These are phyloP conservation scores for Platorchestia sp. DNA, from an alignment of 1,140 invertebrate genomes.

Conservation along the genomic window DNA sequence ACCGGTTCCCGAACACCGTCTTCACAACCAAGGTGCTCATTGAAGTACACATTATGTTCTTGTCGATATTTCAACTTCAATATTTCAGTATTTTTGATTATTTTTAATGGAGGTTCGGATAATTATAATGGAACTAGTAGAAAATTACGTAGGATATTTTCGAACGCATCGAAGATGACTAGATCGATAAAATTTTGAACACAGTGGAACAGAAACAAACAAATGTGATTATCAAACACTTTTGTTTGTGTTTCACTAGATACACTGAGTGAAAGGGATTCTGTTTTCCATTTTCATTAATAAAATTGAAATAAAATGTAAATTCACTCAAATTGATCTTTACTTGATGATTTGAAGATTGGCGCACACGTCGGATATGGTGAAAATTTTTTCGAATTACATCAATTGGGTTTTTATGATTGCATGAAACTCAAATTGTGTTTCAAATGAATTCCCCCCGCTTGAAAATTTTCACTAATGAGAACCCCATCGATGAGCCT, in stretches of 20 bases:
- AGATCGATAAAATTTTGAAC: background rate
- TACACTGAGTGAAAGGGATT: too few relatives aligned
- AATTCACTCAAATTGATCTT: too few relatives aligned
- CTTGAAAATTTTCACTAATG: background rate
- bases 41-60: background rate
- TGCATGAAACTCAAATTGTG: too few relatives aligned
- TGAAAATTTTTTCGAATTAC: too few relatives aligned
- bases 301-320: too few relatives aligned
- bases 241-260: too few relatives aligned
- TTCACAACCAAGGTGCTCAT: slow-evolving; percentile 83
- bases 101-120: background rate
- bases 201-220: background rate
- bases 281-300: too few relatives aligned
- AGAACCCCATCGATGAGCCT: background rate
- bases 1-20: slow-evolving; percentile 83
- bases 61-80: background rate
- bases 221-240: too few relatives aligned
- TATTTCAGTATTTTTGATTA: background rate
- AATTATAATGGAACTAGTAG: background rate
- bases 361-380: too few relatives aligned
- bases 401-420: too few relatives aligned
- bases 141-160: background rate
- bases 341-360: too few relatives aligned
- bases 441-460: background rate
- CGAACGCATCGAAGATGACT: background rate